A percentile compares a stretch with the other conserved stretches of the same genome.
phyloP scores from a whole-genome alignment of 2,113 vertebrate genomes.

The Nycticorax nycticorax region DNA sequence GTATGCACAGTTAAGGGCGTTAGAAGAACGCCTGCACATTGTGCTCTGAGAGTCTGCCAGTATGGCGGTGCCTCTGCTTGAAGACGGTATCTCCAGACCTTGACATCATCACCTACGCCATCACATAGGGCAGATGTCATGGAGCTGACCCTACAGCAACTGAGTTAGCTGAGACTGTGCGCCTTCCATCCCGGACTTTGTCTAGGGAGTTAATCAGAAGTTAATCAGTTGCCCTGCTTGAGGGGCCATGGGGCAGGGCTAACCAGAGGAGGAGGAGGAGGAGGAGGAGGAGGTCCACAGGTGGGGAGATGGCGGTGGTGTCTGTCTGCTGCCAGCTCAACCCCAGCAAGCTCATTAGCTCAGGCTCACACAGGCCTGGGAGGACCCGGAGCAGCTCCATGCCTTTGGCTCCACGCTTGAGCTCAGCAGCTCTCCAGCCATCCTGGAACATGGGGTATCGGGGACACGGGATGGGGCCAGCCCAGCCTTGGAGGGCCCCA shows the following conservation, averaged over 20 bases:
- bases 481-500: background rate
- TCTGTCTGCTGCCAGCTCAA: fast-evolving
- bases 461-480: too few species aligned
- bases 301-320: background rate
- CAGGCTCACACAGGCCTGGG: fast-evolving
- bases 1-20: background rate
- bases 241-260: background rate
- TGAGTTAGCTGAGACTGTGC: background rate
- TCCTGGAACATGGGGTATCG: fast-evolving
- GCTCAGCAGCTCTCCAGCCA: background rate
- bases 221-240: background rate
- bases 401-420: fast-evolving
- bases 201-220: background rate
- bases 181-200: background rate
- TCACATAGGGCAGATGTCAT: background rate
- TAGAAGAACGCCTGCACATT: background rate
- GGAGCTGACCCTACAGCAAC: background rate
- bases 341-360: background rate
- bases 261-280: background rate
- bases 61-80: background rate
- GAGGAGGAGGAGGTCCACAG: background rate
- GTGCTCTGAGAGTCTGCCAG: background rate
- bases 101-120: background rate
- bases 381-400: background rate
- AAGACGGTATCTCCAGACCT: background rate